Percentiles rank a stretch among this genome's conserved stretches.
These are phyloP conservation scores for Orthonychiurus folsomi DNA, from an alignment of 2,888 invertebrate species.

Conservation along the genomic window DNA sequence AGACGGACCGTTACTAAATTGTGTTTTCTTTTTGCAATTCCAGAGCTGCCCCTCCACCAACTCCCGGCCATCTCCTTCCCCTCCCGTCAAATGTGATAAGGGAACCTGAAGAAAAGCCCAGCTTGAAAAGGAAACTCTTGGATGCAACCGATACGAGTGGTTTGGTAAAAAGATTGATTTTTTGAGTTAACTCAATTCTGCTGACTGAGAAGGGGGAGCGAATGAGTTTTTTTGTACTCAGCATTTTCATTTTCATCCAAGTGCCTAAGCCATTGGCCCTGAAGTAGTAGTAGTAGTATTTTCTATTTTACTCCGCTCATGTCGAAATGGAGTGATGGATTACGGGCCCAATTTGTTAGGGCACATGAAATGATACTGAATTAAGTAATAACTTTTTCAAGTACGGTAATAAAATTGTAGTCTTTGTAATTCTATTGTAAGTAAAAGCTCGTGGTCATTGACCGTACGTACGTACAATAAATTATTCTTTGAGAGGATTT, in stretches of 20 bases:
- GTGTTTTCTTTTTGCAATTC: slow-evolving; percentile 15
- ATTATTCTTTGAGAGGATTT: too few species aligned
- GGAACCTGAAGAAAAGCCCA: slow-evolving; percentile 55
- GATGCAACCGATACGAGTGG: slow-evolving; percentile 53
- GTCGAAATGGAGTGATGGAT: background rate
- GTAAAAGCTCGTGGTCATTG: background rate
- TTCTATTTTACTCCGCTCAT: background rate
- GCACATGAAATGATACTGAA: background rate
- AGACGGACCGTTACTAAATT: background rate
- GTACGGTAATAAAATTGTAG: background rate
- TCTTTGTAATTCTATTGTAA: background rate
- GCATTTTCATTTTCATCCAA: background rate
- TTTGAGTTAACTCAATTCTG: slow-evolving; percentile 12
- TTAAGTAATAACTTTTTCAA: background rate
- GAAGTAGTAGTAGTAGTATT: background rate
- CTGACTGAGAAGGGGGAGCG: background rate
- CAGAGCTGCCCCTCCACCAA: slow-evolving; percentile 79
- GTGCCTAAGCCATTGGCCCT: background rate
- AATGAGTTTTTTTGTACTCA: background rate
- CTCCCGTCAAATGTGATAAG: slow-evolving; percentile 57
- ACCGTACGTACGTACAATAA: background rate
- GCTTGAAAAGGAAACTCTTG: slow-evolving; percentile 65
- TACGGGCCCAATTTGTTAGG: background rate
- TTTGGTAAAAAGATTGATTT: slow-evolving; percentile 35
- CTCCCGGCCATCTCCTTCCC: slow-evolving; percentile 72